Evolutionary conservation across 2,113 vertebrate species (phyloP).

Genomic region (Chroicocephalus ridibundus): DNA sequence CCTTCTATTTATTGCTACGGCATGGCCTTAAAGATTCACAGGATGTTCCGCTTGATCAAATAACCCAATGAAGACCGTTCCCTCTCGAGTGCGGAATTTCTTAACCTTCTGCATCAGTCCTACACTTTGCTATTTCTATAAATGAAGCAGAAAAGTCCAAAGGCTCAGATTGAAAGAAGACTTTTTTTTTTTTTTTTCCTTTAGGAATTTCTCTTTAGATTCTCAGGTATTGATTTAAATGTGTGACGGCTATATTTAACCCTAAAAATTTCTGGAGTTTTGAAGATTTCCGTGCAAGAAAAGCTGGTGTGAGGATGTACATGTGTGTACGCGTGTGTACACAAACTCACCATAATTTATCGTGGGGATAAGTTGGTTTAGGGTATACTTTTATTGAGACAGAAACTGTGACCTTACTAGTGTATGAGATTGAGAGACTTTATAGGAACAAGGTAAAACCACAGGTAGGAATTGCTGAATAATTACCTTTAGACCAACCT

Average conservation of each 20-base stretch:
- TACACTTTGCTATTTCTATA: background rate
- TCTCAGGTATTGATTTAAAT: background rate
- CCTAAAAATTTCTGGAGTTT: background rate
- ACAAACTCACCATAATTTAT: background rate
- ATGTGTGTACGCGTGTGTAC: accelerated
- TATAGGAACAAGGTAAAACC: conserved; percentile 76
- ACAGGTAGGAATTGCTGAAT: conserved; percentile 83
- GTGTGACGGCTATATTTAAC: background rate
- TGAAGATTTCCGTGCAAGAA: background rate
- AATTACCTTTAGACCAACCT: conserved; percentile 83
- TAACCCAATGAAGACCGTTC: background rate
- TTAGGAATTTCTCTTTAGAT: background rate
- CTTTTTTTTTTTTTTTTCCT: background rate
- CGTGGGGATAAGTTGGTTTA: background rate
- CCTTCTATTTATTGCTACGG: background rate
- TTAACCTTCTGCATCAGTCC: background rate
- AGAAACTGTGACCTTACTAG: conserved; percentile 70
- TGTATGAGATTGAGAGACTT: conserved; percentile 68
- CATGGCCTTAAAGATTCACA: background rate
- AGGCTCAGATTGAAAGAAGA: background rate
- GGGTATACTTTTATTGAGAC: conserved; percentile 42
- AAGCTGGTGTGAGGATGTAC: background rate
- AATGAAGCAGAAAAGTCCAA: background rate
- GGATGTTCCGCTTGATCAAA: background rate
- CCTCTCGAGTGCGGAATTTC: background rate